Evolutionary conservation across 2,888 invertebrate species (phyloP).

Genomic region (Oscheius sp.): DNA sequence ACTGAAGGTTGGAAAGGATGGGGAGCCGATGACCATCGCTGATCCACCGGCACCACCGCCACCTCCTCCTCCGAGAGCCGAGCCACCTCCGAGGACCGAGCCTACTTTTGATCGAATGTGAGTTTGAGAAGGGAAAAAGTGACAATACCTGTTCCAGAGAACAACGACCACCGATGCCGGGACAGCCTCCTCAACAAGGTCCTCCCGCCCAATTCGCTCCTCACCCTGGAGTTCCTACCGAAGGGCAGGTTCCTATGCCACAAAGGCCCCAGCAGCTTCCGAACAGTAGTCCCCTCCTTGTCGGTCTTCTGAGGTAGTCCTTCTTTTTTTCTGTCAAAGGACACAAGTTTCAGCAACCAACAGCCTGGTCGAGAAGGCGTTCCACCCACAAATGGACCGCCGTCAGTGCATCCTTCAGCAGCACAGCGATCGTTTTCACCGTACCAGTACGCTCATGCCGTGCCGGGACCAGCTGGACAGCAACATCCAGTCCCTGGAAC

Average conservation of each 20-base stretch:
- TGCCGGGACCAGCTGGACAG: not conserved
- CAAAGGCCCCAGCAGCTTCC: slow-evolving; percentile 24
- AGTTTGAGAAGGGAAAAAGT: not conserved
- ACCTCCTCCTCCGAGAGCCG: slow-evolving; percentile 26
- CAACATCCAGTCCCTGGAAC: slow-evolving; percentile 12
- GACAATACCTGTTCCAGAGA: slow-evolving; percentile 1
- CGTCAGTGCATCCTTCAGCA: slow-evolving; percentile 11
- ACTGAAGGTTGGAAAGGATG: slow-evolving; percentile 22
- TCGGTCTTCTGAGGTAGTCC: slow-evolving; percentile 51
- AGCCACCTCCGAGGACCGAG: slow-evolving; percentile 22
- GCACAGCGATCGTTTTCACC: slow-evolving; percentile 36
- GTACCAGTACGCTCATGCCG: slow-evolving; percentile 24
- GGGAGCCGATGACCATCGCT: slow-evolving; percentile 27
- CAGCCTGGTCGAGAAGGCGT: slow-evolving; percentile 36
- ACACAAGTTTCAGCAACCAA: slow-evolving; percentile 39
- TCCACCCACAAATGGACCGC: slow-evolving; percentile 29
- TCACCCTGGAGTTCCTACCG: slow-evolving; percentile 7
- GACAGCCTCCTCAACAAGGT: slow-evolving; percentile 33
- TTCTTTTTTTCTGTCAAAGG: not conserved
- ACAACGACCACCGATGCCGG: not conserved
- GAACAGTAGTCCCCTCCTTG: slow-evolving; percentile 50
- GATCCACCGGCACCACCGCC: slow-evolving; percentile 36
- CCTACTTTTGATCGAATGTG: slow-evolving; percentile 28
- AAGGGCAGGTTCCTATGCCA: slow-evolving; percentile 1
- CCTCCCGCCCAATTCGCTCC: not conserved